Evolutionary conservation across 2,888 invertebrate genomes (phyloP).

Genomic region (Volucella zonaria): DNA sequence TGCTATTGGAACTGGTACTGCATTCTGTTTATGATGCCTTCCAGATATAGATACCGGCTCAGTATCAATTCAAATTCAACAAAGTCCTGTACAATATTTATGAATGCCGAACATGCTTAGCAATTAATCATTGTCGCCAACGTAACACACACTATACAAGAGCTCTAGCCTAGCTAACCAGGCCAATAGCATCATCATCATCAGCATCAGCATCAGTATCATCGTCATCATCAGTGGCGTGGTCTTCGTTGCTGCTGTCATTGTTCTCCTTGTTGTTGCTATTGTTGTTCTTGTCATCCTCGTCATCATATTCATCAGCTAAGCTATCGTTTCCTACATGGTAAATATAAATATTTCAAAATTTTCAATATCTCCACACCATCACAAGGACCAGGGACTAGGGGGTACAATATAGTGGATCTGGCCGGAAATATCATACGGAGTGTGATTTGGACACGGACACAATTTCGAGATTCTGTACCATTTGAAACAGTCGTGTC

Average conservation of each 20-base stretch:
- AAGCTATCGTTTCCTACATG: conserved; percentile 52
- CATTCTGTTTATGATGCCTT: conserved; percentile 49
- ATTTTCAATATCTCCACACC: conserved; percentile 63
- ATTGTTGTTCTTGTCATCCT: conserved; percentile 14
- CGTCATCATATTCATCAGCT: conserved; percentile 39
- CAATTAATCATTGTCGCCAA: conserved; percentile 71
- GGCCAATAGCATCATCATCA: conserved; percentile 35
- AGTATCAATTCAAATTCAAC: conserved; percentile 71
- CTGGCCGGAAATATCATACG: conserved; percentile 42
- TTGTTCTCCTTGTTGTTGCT: conserved; percentile 11
- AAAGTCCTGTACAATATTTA: conserved; percentile 71
- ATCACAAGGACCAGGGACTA: background rate
- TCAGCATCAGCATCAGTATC: conserved; percentile 36
- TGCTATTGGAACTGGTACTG: background rate
- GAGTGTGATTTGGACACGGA: conserved; percentile 65
- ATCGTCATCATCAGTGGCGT: background rate
- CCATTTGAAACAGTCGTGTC: conserved; percentile 60
- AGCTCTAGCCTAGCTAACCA: conserved; percentile 25
- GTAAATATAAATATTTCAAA: conserved; percentile 72
- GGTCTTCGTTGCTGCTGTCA: background rate
- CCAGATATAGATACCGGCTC: conserved; percentile 62
- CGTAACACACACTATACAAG: conserved; percentile 57
- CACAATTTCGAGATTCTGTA: conserved; percentile 69
- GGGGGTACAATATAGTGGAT: conserved; percentile 1
- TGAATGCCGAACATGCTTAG: conserved; percentile 72